Evolutionary conservation across 2,888 invertebrate species (phyloP).

Genomic region (Linnaemya tessellans): DNA sequence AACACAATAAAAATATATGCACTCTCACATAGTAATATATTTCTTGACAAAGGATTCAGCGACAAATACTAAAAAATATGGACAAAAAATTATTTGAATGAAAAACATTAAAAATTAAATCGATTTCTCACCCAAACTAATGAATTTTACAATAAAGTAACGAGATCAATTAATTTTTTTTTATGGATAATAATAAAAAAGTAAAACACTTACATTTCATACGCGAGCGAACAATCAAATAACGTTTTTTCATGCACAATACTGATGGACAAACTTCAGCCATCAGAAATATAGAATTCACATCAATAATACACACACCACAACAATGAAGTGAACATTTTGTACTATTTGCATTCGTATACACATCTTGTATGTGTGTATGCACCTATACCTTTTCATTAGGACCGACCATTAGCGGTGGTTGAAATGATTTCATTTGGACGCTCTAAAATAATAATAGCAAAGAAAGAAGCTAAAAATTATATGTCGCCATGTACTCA

Average conservation of each 20-base stretch:
- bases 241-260: background rate
- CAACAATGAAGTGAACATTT: conserved; percentile 37
- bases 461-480: no score
- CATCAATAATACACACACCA: conserved; percentile 35
- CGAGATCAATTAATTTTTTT: conserved; percentile 64
- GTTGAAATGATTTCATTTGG: no score
- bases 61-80: background rate
- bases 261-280: background rate
- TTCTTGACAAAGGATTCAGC: background rate
- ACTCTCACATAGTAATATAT: background rate
- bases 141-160: conserved; percentile 53
- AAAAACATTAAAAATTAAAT: conserved; percentile 15
- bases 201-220: background rate
- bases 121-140: conserved; percentile 50
- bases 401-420: no score
- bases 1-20: background rate
- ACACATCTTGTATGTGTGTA: background rate
- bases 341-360: background rate
- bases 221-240: conserved; percentile 11
- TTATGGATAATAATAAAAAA: conserved; percentile 22
- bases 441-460: no score
- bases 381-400: no score
- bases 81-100: background rate
- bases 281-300: conserved; percentile 43
- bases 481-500: no score